Base-by-base conservation (phyloP, 2,797 vertebrate species). In the Trematomus bernacchii region DNA sequence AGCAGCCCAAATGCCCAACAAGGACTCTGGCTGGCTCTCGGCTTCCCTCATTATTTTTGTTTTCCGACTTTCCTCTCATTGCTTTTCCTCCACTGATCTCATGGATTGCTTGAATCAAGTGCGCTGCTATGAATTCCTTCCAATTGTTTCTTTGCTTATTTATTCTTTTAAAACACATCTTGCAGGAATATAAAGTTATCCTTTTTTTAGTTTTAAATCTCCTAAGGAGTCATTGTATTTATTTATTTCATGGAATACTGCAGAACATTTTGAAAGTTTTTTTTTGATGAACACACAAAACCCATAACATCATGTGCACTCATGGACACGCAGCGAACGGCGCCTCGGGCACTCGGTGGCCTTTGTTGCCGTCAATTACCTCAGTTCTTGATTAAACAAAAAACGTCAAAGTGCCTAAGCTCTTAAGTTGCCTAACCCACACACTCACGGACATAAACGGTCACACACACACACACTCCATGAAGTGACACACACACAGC, bases 351-450 rank as follows among this genome's bases (percentile, higher is more conserved):
- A 66, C 74, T 90, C 85, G 80, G 47, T 80, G 86, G 85, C 83
- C 73, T 87, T 91, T 92, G 90, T 87, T 87, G 79, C 80, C 6
- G 50, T 84, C 91, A 91, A 93, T 93, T 86, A 87, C 83, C 61
- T 86, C 77, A 88, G 70, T 87, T 76, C 76, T 93, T 92, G 85
- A 93, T 93, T 93, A 92, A 92, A 89, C 79, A 92, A 91, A 87
- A 92, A 90, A 91, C 69, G 71, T 83, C 82, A 87, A 88, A 86
- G 63, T 73, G 86, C 81, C 83, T 87, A 83, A 92, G 87, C 91
- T 92, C 82, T 90, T 83, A 85, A 85, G 75, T 84, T 80, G 61
- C 44, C 63, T 12, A 33, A 58, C 62, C 72, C 76, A 65, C 67
- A 58, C 74, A 53, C 44, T 54, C 51, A 66, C 43, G 3, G 6